Percentiles rank a stretch among this genome's conserved stretches.
These are phyloP conservation scores for Sander vitreus DNA, from an alignment of 2,113 vertebrate genomes.

Conservation along the genomic window DNA sequence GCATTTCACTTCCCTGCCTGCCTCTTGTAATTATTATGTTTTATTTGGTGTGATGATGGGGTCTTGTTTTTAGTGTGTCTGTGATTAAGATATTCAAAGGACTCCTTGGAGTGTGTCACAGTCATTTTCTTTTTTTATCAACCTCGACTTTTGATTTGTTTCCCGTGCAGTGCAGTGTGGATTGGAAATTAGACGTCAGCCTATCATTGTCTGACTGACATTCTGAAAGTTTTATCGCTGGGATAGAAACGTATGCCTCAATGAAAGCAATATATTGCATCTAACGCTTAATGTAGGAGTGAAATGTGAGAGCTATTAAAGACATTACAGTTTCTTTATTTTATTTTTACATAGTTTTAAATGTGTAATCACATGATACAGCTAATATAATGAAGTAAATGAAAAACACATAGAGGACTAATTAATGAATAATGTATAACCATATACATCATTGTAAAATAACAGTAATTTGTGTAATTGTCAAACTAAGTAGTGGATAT, in stretches of 20 bases:
- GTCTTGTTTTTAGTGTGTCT: conserved; percentile 98
- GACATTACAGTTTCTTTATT: conserved; percentile 23
- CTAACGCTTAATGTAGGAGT: conserved; percentile 15
- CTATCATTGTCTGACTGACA: conserved; percentile 72
- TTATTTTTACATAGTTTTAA: conserved; percentile 26
- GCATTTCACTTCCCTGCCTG: conserved; percentile 92
- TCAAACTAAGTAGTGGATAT: conserved; percentile 9
- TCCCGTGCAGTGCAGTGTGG: conserved; percentile 69
- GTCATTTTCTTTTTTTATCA: conserved; percentile 81
- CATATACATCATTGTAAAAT: conserved; percentile 15
- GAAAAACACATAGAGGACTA: conserved; percentile 28
- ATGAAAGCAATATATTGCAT: conserved; percentile 47
- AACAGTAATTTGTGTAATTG: conserved; percentile 38
- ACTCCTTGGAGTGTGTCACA: conserved; percentile 91
- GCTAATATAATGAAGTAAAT: conserved; percentile 23
- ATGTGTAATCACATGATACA: conserved; percentile 35
- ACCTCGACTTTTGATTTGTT: conserved; percentile 83
- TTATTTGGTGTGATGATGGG: conserved; percentile 88
- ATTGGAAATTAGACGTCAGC: conserved; percentile 74
- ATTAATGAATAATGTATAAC: conserved; percentile 26
- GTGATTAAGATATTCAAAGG: conserved; percentile 99
- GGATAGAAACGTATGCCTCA: conserved; percentile 51
- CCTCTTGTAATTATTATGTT: conserved; percentile 89
- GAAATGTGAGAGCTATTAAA: conserved; percentile 15
- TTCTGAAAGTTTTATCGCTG: conserved; percentile 51